phyloP scores from a whole-genome alignment of 2,113 vertebrate species.

The Gymnobelideus leadbeateri region DNA sequence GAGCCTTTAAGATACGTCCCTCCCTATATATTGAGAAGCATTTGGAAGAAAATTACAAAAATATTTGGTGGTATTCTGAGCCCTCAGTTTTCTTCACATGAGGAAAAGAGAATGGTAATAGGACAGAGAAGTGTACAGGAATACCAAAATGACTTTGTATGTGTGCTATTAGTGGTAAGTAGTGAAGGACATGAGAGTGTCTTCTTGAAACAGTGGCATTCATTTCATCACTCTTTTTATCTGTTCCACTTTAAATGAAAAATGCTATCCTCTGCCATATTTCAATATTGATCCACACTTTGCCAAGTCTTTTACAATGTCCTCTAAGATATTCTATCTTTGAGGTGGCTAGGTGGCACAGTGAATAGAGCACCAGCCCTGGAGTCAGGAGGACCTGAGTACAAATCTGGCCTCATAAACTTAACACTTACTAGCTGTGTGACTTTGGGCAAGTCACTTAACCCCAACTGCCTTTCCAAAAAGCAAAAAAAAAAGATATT shows the following conservation, averaged over 20 bases:
- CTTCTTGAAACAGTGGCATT: neutral
- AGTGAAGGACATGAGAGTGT: neutral
- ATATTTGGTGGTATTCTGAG: neutral
- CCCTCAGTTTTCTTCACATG: neutral
- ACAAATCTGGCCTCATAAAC: too few species aligned
- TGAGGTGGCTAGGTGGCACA: too few species aligned
- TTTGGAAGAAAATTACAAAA: neutral
- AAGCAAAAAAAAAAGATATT: too few species aligned
- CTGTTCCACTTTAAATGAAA: neutral
- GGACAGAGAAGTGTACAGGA: neutral
- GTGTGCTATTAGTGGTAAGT: neutral
- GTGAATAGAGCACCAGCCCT: too few species aligned
- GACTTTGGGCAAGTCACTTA: too few species aligned
- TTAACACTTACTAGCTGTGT: too few species aligned
- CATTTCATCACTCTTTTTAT: neutral
- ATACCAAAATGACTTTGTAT: neutral
- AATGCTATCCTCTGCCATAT: neutral
- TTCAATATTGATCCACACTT: neutral
- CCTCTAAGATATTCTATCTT: neutral
- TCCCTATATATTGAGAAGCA: neutral
- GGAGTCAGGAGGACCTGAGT: too few species aligned
- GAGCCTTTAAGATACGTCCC: neutral
- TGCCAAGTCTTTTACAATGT: neutral
- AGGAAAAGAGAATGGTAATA: neutral
- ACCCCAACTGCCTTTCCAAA: too few species aligned